Evolutionary conservation across 1,140 invertebrate species (phyloP).

Genomic region (Bombus impatiens): DNA sequence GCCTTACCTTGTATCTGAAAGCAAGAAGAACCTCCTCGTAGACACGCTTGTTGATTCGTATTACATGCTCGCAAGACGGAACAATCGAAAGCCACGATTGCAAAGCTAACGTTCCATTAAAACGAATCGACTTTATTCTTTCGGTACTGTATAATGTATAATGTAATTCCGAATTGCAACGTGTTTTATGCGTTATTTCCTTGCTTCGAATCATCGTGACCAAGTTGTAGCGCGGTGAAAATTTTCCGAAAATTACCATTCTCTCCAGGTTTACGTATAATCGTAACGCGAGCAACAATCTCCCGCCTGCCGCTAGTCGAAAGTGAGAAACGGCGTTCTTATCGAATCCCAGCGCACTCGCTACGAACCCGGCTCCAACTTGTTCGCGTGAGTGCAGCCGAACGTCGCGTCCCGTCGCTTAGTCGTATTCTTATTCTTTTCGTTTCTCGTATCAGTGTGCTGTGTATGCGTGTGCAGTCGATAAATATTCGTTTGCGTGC

Average conservation of each 20-base stretch:
- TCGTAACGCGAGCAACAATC: slow-evolving; percentile 46
- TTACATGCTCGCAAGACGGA: slow-evolving; percentile 80
- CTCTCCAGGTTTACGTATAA: neutral
- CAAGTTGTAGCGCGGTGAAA: neutral
- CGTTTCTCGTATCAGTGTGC: neutral
- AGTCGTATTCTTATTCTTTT: too few species aligned
- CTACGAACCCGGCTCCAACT: slow-evolving; percentile 15
- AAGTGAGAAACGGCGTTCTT: slow-evolving; percentile 65
- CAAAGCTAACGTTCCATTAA: slow-evolving; percentile 65
- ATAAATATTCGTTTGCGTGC: slow-evolving; percentile 25
- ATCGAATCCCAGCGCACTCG: slow-evolving; percentile 45
- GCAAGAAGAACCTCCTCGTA: slow-evolving; percentile 64
- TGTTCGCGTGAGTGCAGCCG: slow-evolving; percentile 12
- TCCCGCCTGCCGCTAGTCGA: slow-evolving; percentile 54
- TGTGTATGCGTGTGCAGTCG: neutral
- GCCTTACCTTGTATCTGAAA: slow-evolving; percentile 67
- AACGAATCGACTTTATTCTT: slow-evolving; percentile 45
- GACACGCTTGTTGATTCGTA: slow-evolving; percentile 80
- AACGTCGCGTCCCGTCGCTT: neutral
- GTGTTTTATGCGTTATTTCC: too few species aligned
- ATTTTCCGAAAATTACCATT: slow-evolving; percentile 9
- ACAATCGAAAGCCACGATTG: slow-evolving; percentile 74
- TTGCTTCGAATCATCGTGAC: too few species aligned
- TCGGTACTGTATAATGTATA: neutral
- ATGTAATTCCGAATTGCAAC: too few species aligned